Percentiles rank a stretch among this genome's conserved stretches.
Evolutionary conservation across 1,140 invertebrate species (phyloP).

Genomic region (Musca vetustissima): DNA sequence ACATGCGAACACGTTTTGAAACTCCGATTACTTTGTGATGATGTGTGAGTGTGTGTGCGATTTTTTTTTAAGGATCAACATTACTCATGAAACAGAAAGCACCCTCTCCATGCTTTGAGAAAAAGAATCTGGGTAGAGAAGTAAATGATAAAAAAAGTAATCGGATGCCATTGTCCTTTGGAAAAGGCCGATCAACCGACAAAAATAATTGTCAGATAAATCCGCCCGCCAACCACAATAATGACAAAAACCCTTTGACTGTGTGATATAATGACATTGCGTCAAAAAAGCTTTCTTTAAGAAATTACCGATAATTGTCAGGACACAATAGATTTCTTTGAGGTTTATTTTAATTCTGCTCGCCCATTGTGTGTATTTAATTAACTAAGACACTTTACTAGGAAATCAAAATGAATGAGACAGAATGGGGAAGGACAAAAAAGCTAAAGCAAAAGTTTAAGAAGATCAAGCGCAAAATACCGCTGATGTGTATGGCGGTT

Average conservation of each 20-base stretch:
- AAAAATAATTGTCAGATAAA: constrained; percentile 14
- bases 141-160: background rate
- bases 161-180: constrained; percentile 2
- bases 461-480: no score
- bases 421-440: no score
- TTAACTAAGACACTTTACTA: constrained; percentile 11
- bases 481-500: no score
- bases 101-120: background rate
- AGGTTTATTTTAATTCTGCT: constrained; percentile 5
- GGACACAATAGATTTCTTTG: no score
- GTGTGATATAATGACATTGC: no score
- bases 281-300: no score
- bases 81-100: no score
- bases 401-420: background rate
- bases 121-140: background rate
- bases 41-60: no score
- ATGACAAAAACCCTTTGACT: no score
- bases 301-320: constrained; percentile 4
- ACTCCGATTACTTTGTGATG: background rate
- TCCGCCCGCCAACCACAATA: background rate
- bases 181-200: background rate
- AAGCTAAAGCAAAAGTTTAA: no score
- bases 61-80: no score
- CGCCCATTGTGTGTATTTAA: background rate
- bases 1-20: constrained; percentile 10